phyloP scores from a whole-genome alignment of 1,140 invertebrate species.

The Rhagoletis zephyria region DNA sequence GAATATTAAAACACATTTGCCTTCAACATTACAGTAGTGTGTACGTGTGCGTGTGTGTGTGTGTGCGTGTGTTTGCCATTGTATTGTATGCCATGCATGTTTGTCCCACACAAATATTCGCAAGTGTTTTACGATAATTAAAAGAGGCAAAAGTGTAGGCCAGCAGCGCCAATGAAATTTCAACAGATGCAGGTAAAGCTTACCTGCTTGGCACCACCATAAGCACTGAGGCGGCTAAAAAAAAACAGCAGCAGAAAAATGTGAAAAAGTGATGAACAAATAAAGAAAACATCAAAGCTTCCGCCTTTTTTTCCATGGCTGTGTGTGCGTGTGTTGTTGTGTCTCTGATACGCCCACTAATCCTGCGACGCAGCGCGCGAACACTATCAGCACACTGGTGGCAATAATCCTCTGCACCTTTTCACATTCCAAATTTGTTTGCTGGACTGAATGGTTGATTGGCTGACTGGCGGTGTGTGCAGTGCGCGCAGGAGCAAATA shows the following conservation, averaged over 20 bases:
- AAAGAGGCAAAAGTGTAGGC: background rate
- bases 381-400: background rate
- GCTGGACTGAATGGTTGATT: background rate
- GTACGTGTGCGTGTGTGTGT: background rate
- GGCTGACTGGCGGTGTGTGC: background rate
- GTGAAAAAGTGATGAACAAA: background rate
- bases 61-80: background rate
- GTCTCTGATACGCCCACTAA: constrained; percentile 25
- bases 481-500: background rate
- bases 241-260: background rate
- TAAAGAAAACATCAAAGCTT: constrained; percentile 46
- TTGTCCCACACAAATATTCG: constrained; percentile 41
- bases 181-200: constrained; percentile 50
- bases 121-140: constrained; percentile 38
- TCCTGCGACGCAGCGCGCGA: background rate
- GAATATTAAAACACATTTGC: background rate
- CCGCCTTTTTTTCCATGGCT: background rate
- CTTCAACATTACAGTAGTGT: background rate
- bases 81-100: background rate
- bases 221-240: background rate
- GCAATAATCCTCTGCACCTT: constrained; percentile 30
- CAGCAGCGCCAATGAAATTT: constrained; percentile 42
- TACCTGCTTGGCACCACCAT: background rate
- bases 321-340: too few relatives aligned
- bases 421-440: constrained; percentile 15